phyloP scores from a whole-genome alignment of 2,797 vertebrate species.

The Dendrocincla fuliginosa region DNA sequence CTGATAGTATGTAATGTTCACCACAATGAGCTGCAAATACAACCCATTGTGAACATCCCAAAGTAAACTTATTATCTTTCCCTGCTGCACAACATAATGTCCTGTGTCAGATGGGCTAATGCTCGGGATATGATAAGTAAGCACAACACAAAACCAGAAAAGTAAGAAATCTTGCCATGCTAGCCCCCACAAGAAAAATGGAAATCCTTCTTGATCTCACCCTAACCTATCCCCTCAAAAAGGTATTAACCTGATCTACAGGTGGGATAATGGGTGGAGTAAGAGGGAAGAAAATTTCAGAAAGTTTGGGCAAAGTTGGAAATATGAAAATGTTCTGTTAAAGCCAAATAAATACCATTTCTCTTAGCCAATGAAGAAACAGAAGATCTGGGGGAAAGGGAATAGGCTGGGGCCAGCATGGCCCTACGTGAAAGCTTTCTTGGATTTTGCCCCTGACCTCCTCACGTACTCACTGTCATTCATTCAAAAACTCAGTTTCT shows the following conservation, averaged over 20 bases:
- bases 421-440: neutral
- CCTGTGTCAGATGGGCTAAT: fast-evolving
- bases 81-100: neutral
- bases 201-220: neutral
- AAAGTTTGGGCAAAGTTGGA: neutral
- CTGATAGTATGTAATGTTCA: neutral
- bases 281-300: neutral
- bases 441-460: neutral
- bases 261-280: neutral
- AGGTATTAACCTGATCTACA: neutral
- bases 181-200: neutral
- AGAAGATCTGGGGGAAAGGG: neutral
- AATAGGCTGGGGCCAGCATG: neutral
- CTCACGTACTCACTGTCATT: neutral
- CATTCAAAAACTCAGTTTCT: neutral
- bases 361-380: neutral
- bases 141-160: neutral
- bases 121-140: neutral
- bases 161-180: neutral
- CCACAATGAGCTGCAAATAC: neutral
- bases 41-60: neutral
- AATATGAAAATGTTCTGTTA: neutral
- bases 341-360: neutral
- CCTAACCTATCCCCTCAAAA: fast-evolving
- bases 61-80: neutral